Conservation (phyloP, 2,888 invertebrate genomes). For the Diaperis boleti region DNA sequence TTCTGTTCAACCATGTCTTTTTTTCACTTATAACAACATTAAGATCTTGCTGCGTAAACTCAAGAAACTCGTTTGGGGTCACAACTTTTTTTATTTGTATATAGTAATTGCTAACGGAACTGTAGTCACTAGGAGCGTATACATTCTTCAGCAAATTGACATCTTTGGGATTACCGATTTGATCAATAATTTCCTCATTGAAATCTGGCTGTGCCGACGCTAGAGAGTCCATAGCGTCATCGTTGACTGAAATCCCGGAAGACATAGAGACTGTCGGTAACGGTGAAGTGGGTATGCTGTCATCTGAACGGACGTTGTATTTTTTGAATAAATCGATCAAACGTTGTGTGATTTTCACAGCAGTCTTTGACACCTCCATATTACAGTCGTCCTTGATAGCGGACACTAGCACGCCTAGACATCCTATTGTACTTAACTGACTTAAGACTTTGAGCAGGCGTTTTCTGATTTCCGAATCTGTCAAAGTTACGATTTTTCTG, state of each 20-base stretch:
- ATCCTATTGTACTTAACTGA: conserved; percentile 76
- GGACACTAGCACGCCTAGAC: conserved; percentile 77
- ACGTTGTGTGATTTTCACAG: conserved; percentile 70
- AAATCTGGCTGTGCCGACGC: conserved; percentile 7
- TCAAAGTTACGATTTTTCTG: conserved; percentile 81
- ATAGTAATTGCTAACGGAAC: conserved; percentile 55
- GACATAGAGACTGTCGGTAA: conserved; percentile 13
- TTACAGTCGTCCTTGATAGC: conserved; percentile 79
- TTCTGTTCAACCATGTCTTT: conserved; percentile 76
- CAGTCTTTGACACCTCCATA: conserved; percentile 76
- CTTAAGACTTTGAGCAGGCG: conserved; percentile 76
- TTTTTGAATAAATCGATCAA: conserved; percentile 70
- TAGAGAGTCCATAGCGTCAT: conserved; percentile 28
- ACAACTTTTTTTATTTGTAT: conserved; percentile 61
- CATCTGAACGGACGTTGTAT: conserved; percentile 68
- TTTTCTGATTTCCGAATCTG: conserved; percentile 74
- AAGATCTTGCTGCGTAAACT: conserved; percentile 72
- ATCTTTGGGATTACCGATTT: conserved; percentile 75
- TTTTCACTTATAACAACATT: conserved; percentile 72
- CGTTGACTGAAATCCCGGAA: conserved; percentile 18
- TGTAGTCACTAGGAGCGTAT: conserved; percentile 67
- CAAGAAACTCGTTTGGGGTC: conserved; percentile 73
- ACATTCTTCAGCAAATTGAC: conserved; percentile 73
- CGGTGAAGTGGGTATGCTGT: conserved; percentile 43
- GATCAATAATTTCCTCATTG: conserved; percentile 72